Percentiles rank a stretch among this genome's conserved stretches.
Conservation (phyloP, 2,888 invertebrate genomes). For the Caenorhabditis sulstoni region DNA sequence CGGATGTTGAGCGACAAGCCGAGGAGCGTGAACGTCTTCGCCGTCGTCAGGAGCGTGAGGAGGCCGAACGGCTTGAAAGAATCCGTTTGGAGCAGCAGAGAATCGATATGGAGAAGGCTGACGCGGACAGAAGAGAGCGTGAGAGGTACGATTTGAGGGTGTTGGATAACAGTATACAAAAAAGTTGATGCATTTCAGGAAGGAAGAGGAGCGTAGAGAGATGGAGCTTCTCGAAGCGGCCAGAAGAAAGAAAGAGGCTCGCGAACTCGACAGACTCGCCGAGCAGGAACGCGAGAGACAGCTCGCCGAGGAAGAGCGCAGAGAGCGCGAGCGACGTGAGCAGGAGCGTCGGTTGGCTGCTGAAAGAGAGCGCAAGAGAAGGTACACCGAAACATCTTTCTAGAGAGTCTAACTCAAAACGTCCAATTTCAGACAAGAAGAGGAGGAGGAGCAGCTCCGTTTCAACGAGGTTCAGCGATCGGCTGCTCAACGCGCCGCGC, state of each 20-base stretch:
- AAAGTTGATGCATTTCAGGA: conserved; percentile 44
- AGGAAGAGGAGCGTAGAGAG: conserved; percentile 72
- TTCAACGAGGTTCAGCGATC: conserved; percentile 71
- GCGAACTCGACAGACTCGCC: conserved; percentile 65
- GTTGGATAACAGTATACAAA: background rate
- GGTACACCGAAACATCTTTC: conserved; percentile 11
- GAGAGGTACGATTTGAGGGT: conserved; percentile 44
- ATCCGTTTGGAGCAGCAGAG: conserved; percentile 78
- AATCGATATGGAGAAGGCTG: conserved; percentile 73
- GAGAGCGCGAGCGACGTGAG: conserved; percentile 74
- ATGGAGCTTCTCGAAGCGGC: conserved; percentile 76
- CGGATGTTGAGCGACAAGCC: conserved; percentile 70
- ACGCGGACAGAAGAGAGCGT: conserved; percentile 68
- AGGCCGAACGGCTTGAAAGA: conserved; percentile 75
- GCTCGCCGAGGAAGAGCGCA: conserved; percentile 76
- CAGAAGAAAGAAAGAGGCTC: conserved; percentile 68
- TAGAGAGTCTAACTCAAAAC: background rate
- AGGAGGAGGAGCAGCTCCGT: conserved; percentile 73
- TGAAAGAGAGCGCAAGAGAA: conserved; percentile 74
- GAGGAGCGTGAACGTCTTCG: conserved; percentile 74
- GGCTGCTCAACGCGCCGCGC: conserved; percentile 56
- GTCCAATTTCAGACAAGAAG: conserved; percentile 69
- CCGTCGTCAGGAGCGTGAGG: conserved; percentile 70
- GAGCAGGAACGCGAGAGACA: conserved; percentile 73
- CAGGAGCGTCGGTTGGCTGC: conserved; percentile 71